A percentile compares a stretch with the other conserved stretches of the same genome.
phyloP scores from a whole-genome alignment of 2,888 invertebrate genomes.

The Villa cingulata region DNA sequence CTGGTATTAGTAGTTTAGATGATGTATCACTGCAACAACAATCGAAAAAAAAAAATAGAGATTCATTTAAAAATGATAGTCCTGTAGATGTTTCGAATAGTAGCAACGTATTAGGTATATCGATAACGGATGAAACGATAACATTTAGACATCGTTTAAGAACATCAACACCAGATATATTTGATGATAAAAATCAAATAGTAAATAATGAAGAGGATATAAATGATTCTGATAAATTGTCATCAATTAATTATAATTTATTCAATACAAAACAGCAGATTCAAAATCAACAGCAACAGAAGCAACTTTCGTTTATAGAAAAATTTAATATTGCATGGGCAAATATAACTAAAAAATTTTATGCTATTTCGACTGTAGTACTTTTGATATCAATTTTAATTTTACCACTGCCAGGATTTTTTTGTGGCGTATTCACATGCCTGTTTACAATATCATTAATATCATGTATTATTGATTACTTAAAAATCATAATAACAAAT shows the following conservation, averaged over 20 bases:
- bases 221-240: too few species aligned
- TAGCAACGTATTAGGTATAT: not conserved
- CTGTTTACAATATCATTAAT: slow-evolving; percentile 23
- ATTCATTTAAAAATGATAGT: not conserved
- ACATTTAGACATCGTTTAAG: not conserved
- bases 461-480: slow-evolving; percentile 2
- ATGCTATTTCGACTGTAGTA: not conserved
- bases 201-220: not conserved
- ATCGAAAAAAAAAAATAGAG: not conserved
- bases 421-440: slow-evolving; percentile 29
- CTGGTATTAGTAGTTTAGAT: not conserved
- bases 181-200: not conserved
- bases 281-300: not conserved
- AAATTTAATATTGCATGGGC: not conserved
- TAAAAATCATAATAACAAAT: slow-evolving; percentile 24
- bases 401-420: slow-evolving; percentile 24
- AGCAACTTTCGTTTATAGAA: not conserved
- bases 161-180: not conserved
- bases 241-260: not conserved
- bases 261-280: not conserved
- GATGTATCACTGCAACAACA: not conserved
- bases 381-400: not conserved
- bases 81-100: not conserved
- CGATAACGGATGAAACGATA: not conserved
- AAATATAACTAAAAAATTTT: not conserved